Base-by-base conservation (phyloP, 2,888 invertebrate genomes). In the Pyralis farinalis region DNA sequence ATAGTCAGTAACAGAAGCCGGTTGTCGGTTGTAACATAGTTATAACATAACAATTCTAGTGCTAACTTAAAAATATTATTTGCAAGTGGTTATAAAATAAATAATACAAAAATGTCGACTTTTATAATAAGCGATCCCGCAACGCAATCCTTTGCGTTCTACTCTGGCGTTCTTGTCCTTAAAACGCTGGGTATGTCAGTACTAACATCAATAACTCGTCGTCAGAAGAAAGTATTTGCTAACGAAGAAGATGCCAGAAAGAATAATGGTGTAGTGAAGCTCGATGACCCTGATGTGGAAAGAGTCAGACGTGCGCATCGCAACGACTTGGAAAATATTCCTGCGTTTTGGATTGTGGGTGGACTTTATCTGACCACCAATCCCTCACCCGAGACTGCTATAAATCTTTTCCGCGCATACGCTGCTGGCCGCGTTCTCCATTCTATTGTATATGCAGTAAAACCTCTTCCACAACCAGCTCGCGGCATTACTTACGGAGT, bases 301-400 rank as follows among this genome's bases (percentile, higher is more conserved):
- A 48, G 70, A 32, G 57, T 67, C 9, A 52, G 70, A 9, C 56
- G 91, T 74, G 92, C 92, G 8, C 92, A 93, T 61, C 76, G 88
- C 51, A 93, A 93, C 57, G 93, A 93, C 65, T 58, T 93, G 54
- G 93, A 93, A 67, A 93, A 92, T 69, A 92, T 93, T 36, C 79
- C 90, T 0, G 73, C 90, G 6, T 93, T 92, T 59, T 71, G 91
- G 42, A 47, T 90, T 7, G 62, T 89, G 6, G 93, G 51, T 55
- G 75, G 90, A 6, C 66, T 90, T 27, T 93, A 91, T 66, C 64
- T 91, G 6, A 64, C 87, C 29, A 40, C 39, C n/a, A 33, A 33
- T 27, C 39, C 39, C 1, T 11, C 33, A 1, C 12, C 33, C 8
- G 6, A n/a, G 16, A 33, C 33, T 12, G 39, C 56, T 8, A 42